These are phyloP conservation scores for Sebastes schlegelii DNA, from an alignment of 2,113 vertebrate species.

Conservation along the genomic window DNA sequence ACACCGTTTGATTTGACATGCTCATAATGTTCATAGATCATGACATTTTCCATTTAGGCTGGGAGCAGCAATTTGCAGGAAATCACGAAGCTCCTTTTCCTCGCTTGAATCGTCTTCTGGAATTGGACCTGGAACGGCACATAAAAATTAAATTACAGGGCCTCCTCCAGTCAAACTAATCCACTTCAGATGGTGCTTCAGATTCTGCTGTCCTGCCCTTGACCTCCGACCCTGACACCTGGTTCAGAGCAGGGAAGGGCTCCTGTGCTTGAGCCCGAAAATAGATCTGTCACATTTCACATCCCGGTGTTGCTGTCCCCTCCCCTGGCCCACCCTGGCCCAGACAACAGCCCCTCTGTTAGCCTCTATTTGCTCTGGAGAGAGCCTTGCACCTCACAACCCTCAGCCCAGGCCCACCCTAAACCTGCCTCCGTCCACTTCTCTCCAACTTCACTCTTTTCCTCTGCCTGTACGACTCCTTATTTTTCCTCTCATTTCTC, in stretches of 20 bases:
- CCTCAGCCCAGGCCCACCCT: constrained; percentile 49
- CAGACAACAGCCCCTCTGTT: constrained; percentile 79
- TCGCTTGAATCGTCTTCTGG: not conserved
- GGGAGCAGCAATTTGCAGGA: constrained; percentile 27
- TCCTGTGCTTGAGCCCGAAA: constrained; percentile 64
- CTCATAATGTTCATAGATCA: not conserved
- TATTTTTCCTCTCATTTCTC: constrained; percentile 36
- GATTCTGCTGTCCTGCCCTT: constrained; percentile 66
- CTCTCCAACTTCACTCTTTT: constrained; percentile 34
- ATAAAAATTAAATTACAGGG: constrained; percentile 50
- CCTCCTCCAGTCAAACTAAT: constrained; percentile 50
- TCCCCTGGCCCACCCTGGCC: constrained; percentile 63
- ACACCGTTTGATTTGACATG: not conserved
- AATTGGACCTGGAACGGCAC: constrained; percentile 12
- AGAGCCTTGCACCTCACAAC: constrained; percentile 47
- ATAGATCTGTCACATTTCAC: constrained; percentile 85
- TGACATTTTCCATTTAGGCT: constrained; percentile 16
- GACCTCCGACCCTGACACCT: constrained; percentile 75
- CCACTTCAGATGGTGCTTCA: constrained; percentile 55
- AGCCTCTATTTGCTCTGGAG: constrained; percentile 77
- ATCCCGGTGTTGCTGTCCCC: constrained; percentile 73
- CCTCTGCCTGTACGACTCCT: constrained; percentile 19
- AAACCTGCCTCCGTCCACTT: constrained; percentile 49
- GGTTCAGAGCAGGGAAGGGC: constrained; percentile 67
- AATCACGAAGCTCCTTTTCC: constrained; percentile 35